Percentiles rank a stretch among this genome's conserved stretches.
Evolutionary conservation across 2,888 invertebrate genomes (phyloP).

Genomic region (Stomorhina lunata): DNA sequence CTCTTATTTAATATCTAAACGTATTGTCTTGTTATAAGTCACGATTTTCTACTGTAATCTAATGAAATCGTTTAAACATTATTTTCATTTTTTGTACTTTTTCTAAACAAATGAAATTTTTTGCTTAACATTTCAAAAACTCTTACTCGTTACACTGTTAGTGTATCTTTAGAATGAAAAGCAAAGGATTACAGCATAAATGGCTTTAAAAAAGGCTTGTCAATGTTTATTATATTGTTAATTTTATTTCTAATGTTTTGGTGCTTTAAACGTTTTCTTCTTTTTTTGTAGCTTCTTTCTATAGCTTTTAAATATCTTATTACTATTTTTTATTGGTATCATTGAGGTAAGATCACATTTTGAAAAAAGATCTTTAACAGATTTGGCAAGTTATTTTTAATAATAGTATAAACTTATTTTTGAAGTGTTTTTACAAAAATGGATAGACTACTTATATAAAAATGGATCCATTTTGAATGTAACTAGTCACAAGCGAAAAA

Average conservation of each 20-base stretch:
- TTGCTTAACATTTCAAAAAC: slow-evolving; percentile 19
- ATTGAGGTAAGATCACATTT: slow-evolving; percentile 56
- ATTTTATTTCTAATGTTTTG: slow-evolving; percentile 43
- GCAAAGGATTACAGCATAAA: slow-evolving; percentile 36
- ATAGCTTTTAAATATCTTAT: slow-evolving; percentile 55
- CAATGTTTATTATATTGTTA: slow-evolving; percentile 60
- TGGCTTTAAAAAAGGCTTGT: slow-evolving; percentile 50
- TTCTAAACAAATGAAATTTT: neutral
- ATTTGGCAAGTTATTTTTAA: slow-evolving; percentile 45
- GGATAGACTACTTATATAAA: too few species aligned
- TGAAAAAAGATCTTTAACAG: slow-evolving; percentile 51
- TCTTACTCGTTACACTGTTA: neutral
- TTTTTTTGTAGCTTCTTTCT: slow-evolving; percentile 18
- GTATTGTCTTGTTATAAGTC: slow-evolving; percentile 56
- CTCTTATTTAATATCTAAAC: neutral
- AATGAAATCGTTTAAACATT: slow-evolving; percentile 63
- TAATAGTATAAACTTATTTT: too few species aligned
- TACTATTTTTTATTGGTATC: slow-evolving; percentile 58
- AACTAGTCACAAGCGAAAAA: too few species aligned
- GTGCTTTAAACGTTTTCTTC: neutral
- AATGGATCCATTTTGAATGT: too few species aligned
- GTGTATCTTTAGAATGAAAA: slow-evolving; percentile 38
- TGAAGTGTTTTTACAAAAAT: too few species aligned
- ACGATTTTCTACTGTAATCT: slow-evolving; percentile 65
- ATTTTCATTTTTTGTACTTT: slow-evolving; percentile 42